phyloP scores from a whole-genome alignment of 2,888 invertebrate genomes.

The Seladonia tumulorum region DNA sequence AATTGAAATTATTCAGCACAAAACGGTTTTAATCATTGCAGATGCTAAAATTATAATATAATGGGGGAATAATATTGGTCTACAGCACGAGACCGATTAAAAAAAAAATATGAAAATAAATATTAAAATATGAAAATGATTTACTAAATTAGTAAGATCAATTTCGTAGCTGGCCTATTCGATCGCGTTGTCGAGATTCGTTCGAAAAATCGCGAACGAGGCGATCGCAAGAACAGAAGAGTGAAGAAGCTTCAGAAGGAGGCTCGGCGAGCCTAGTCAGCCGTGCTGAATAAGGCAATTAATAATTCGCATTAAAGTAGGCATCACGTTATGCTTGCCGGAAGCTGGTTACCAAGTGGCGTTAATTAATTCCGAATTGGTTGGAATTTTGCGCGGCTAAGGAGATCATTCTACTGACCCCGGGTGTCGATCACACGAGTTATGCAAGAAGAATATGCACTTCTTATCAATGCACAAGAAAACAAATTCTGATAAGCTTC shows the following conservation, averaged over 20 bases:
- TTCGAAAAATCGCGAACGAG: not conserved
- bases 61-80: too few relatives aligned
- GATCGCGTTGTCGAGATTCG: not conserved
- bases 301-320: slow-evolving; percentile 46
- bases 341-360: slow-evolving; percentile 1
- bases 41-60: too few relatives aligned
- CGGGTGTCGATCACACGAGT: slow-evolving; percentile 28
- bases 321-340: not conserved
- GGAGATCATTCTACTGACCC: slow-evolving; percentile 36
- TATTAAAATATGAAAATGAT: not conserved
- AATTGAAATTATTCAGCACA: too few relatives aligned
- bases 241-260: not conserved
- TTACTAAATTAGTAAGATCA: not conserved
- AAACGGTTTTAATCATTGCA: too few relatives aligned
- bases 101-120: too few relatives aligned
- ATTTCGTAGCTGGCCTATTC: not conserved
- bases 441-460: not conserved
- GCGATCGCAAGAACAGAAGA: not conserved
- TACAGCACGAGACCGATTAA: too few relatives aligned
- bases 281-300: slow-evolving; percentile 34
- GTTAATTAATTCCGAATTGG: slow-evolving; percentile 55
- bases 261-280: slow-evolving; percentile 1
- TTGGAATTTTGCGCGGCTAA: not conserved
- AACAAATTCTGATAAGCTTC: not conserved
- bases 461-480: not conserved